Conservation (phyloP, 2,888 invertebrate genomes). For the Parnassius mnemosyne region DNA sequence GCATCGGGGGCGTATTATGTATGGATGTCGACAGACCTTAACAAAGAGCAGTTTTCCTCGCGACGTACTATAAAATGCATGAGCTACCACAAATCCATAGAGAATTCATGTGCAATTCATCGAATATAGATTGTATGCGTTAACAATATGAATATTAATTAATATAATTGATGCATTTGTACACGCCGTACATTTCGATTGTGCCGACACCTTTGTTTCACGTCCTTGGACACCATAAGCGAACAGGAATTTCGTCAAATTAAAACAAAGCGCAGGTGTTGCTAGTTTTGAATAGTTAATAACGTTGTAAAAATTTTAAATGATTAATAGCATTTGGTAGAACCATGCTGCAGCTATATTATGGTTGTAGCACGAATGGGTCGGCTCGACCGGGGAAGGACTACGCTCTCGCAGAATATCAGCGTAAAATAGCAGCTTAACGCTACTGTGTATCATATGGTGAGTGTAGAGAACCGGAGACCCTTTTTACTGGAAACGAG, state of each 20-base stretch:
- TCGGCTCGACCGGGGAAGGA: no score
- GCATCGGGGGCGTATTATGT: conserved; percentile 25
- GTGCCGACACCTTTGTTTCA: conserved; percentile 52
- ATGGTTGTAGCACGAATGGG: no score
- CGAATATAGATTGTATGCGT: conserved; percentile 55
- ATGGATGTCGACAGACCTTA: conserved; percentile 34
- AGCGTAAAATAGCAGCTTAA: no score
- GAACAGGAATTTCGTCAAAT: conserved; percentile 39
- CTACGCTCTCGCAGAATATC: no score
- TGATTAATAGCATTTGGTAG: no score
- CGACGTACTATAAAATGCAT: conserved; percentile 59
- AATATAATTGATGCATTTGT: conserved; percentile 38
- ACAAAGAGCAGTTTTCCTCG: conserved; percentile 59
- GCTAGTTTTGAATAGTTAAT: no score
- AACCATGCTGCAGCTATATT: no score
- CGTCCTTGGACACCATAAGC: conserved; percentile 43
- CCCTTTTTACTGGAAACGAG: no score
- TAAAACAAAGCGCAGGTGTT: conserved; percentile 2
- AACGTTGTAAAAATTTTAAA: no score
- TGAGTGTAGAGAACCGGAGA: no score
- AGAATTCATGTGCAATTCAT: conserved; percentile 63
- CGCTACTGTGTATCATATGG: no score
- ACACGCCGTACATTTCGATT: conserved; percentile 44
- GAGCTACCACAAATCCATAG: conserved; percentile 57
- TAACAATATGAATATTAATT: conserved; percentile 63